These are phyloP conservation scores for Cryptosula pallasiana DNA, from an alignment of 2,888 invertebrate genomes.

Conservation along the genomic window DNA sequence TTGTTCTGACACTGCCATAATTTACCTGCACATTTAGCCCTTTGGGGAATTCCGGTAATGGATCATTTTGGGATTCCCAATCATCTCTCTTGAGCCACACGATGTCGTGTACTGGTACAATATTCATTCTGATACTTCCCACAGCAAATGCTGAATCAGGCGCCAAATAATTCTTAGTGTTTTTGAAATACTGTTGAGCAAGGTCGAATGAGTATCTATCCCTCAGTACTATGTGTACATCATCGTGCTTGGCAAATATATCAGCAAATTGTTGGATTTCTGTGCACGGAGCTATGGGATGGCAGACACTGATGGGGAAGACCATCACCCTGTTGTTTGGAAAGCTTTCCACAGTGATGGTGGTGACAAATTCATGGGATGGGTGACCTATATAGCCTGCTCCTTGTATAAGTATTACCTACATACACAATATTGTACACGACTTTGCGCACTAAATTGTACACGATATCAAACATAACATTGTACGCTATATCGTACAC, in stretches of 20 bases:
- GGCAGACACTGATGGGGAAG: constrained; percentile 23
- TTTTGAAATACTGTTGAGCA: constrained; percentile 20
- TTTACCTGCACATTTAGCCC: not conserved
- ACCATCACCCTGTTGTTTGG: constrained; percentile 24
- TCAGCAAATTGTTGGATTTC: constrained; percentile 23
- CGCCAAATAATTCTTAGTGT: constrained; percentile 5
- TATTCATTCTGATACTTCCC: constrained; percentile 23
- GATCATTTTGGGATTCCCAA: constrained; percentile 24
- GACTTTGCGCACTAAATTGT: no score
- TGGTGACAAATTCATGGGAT: constrained; percentile 18
- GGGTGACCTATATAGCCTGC: constrained; percentile 26
- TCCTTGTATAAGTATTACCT: constrained; percentile 25
- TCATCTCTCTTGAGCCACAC: constrained; percentile 25
- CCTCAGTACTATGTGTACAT: constrained; percentile 20
- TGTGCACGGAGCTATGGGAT: constrained; percentile 23
- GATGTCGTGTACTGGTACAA: constrained; percentile 25
- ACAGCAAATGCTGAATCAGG: constrained; percentile 26
- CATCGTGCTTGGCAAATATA: constrained; percentile 3
- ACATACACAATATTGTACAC: no score
- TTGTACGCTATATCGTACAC: no score
- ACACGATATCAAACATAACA: no score
- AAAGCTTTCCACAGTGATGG: constrained; percentile 17
- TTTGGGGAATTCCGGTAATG: not conserved
- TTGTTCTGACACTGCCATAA: no score
- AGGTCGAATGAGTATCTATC: constrained; percentile 19